These are phyloP conservation scores for Leptopilina boulardi DNA, from an alignment of 1,140 invertebrate species.

Conservation along the genomic window DNA sequence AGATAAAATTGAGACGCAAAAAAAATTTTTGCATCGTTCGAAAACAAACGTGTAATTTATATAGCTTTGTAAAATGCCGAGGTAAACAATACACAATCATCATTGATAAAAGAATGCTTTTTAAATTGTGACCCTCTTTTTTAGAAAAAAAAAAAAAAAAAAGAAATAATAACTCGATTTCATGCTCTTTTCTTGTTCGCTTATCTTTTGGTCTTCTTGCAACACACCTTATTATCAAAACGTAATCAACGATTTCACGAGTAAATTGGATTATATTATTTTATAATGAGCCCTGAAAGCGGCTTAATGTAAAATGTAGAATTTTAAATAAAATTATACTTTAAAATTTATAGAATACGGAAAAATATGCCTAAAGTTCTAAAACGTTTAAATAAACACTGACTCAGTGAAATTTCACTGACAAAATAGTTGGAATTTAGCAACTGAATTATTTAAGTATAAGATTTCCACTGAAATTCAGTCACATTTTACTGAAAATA, in stretches of 20 bases:
- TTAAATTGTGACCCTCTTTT: background rate
- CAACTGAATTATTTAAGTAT: too few relatives aligned
- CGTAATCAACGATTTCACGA: background rate
- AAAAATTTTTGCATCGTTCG: background rate
- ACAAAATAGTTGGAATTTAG: too few relatives aligned
- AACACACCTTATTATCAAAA: background rate
- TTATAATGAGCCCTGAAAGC: background rate
- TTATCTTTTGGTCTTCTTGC: background rate
- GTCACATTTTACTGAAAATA: too few relatives aligned
- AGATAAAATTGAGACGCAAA: background rate
- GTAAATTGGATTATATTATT: constrained; percentile 9
- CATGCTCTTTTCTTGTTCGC: background rate
- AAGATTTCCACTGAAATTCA: too few relatives aligned
- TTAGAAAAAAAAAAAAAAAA: background rate
- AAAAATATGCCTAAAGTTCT: too few relatives aligned
- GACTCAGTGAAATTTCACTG: too few relatives aligned
- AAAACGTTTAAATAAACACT: too few relatives aligned
- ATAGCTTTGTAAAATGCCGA: background rate
- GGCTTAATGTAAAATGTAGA: too few relatives aligned
- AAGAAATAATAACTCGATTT: background rate
- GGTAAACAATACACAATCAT: background rate
- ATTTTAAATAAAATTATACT: too few relatives aligned
- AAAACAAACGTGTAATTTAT: background rate
- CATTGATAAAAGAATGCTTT: background rate
- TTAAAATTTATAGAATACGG: too few relatives aligned